Evolutionary conservation across 2,113 vertebrate species (phyloP).

Genomic region (human): DNA sequence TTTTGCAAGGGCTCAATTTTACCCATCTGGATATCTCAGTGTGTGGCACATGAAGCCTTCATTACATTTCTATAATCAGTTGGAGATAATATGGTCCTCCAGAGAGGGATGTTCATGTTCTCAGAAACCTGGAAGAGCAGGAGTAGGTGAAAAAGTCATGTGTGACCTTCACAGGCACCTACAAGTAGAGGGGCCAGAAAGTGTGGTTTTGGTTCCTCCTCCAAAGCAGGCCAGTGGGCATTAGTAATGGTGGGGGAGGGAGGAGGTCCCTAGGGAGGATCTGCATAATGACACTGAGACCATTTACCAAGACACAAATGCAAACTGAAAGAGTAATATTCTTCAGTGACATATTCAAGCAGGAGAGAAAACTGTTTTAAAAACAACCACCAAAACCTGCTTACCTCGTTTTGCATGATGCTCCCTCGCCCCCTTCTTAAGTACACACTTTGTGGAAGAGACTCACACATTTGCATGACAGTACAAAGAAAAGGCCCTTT

Average conservation of each 20-base stretch:
- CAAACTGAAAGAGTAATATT: neutral
- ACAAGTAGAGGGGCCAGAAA: neutral
- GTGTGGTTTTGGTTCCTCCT: neutral
- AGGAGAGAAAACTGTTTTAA: neutral
- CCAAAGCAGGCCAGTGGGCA: neutral
- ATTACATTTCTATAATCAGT: neutral
- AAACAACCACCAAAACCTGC: neutral
- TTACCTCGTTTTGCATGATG: neutral
- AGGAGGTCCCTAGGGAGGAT: neutral
- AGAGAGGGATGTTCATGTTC: neutral
- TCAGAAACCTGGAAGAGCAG: neutral
- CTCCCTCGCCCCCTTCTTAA: conserved; percentile 50
- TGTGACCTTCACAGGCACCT: neutral
- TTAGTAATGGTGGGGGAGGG: neutral
- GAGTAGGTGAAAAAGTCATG: neutral
- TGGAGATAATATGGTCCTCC: neutral
- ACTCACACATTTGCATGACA: neutral
- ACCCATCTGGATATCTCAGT: neutral
- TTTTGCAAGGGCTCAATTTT: neutral
- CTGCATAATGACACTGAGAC: neutral
- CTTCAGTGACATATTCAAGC: neutral
- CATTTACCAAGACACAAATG: neutral
- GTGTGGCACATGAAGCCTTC: neutral
- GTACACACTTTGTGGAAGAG: conserved; percentile 38
- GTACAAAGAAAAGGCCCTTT: neutral